A percentile compares a stretch with the other conserved stretches of the same genome.
phyloP scores from a whole-genome alignment of 2,888 invertebrate genomes.

The Spisula solida region DNA sequence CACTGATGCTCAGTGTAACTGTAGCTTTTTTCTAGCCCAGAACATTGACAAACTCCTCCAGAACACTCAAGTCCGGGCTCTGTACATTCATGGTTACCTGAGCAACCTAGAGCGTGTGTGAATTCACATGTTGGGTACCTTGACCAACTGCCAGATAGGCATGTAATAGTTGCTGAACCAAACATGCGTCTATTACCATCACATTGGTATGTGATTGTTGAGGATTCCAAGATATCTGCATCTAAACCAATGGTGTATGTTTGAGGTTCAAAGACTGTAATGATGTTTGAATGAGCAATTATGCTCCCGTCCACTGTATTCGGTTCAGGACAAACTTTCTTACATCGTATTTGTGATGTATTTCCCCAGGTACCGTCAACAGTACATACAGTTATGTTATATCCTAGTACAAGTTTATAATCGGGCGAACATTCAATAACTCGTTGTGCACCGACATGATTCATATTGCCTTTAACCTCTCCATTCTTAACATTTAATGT shows the following conservation, averaged over 20 bases:
- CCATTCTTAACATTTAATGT: neutral
- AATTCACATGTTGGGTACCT: neutral
- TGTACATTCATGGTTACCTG: neutral
- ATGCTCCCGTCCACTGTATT: neutral
- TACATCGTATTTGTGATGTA: neutral
- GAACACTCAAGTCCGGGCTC: neutral
- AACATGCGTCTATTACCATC: neutral
- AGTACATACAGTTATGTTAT: neutral
- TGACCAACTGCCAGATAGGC: neutral
- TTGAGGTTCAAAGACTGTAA: neutral
- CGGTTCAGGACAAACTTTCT: neutral
- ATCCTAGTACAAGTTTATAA: conserved; percentile 11
- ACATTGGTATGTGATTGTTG: neutral
- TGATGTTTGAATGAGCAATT: neutral
- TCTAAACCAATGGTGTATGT: neutral
- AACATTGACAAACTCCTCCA: neutral
- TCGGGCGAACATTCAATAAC: conserved; percentile 1
- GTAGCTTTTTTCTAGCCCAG: neutral
- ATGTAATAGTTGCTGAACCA: neutral
- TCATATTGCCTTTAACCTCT: neutral
- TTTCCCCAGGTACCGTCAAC: neutral
- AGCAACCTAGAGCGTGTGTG: neutral
- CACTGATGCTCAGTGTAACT: neutral
- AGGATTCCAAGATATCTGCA: neutral
- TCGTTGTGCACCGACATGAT: neutral